phyloP scores from a whole-genome alignment of 2,888 invertebrate species.

The Cerastis rubricosa region DNA sequence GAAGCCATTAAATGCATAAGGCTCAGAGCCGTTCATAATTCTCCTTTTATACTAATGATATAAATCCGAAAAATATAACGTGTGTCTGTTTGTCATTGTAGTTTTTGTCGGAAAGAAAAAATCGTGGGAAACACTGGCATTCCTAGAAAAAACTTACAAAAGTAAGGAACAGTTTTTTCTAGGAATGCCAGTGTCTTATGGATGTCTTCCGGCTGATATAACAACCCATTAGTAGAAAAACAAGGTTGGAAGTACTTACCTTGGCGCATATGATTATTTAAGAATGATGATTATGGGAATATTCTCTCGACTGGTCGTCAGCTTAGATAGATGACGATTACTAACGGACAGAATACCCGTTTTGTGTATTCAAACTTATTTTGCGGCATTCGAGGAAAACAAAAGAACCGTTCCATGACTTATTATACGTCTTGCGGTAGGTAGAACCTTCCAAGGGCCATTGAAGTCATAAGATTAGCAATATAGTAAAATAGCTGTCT shows the following conservation, averaged over 20 bases:
- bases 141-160: too few relatives aligned
- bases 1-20: slow-evolving; percentile 34
- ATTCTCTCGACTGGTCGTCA: slow-evolving; percentile 13
- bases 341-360: background rate
- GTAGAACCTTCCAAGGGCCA: background rate
- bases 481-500: background rate
- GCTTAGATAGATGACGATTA: background rate
- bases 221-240: slow-evolving; percentile 16
- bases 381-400: background rate
- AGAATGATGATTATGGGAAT: slow-evolving; percentile 20
- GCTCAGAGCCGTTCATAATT: slow-evolving; percentile 10
- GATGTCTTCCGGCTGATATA: background rate
- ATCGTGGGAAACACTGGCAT: too few relatives aligned
- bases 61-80: slow-evolving; percentile 11
- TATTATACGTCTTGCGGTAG: background rate
- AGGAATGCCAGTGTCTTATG: background rate
- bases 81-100: background rate
- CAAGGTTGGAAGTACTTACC: background rate
- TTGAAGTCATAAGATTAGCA: background rate
- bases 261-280: slow-evolving; percentile 13
- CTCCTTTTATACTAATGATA: slow-evolving; percentile 10
- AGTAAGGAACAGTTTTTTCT: background rate
- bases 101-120: background rate
- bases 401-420: background rate
- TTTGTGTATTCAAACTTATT: background rate